These are phyloP conservation scores for Lates japonicus DNA, from an alignment of 2,797 vertebrate species.

Conservation along the genomic window DNA sequence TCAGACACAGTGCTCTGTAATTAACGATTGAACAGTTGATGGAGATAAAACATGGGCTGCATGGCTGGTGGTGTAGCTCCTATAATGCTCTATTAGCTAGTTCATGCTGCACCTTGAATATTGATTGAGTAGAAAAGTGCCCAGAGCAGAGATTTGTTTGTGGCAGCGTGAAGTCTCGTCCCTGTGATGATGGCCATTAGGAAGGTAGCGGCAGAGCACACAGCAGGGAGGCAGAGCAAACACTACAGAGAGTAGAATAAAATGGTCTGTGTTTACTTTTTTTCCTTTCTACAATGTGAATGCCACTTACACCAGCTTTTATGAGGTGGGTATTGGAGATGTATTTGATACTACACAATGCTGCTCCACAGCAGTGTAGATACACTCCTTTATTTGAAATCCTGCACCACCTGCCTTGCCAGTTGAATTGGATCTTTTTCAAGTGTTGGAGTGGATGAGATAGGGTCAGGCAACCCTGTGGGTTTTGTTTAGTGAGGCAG, in stretches of 20 bases:
- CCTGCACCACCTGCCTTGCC: background rate
- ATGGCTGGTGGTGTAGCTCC: slow-evolving; percentile 10
- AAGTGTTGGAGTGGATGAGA: slow-evolving; percentile 9
- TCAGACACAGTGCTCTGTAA: slow-evolving; percentile 35
- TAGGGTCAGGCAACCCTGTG: slow-evolving; percentile 5
- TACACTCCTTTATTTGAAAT: background rate
- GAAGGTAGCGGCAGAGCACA: background rate
- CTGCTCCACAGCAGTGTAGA: background rate
- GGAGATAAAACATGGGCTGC: slow-evolving; percentile 36
- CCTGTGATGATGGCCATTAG: slow-evolving; percentile 37
- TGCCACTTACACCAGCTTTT: background rate
- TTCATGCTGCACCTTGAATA: slow-evolving; percentile 53
- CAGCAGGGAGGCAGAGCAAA: slow-evolving; percentile 17
- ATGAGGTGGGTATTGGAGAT: background rate
- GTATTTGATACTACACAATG: background rate
- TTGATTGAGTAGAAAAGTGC: slow-evolving; percentile 31
- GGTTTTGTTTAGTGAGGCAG: slow-evolving; percentile 2
- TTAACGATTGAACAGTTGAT: slow-evolving; percentile 47
- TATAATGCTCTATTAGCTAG: slow-evolving; percentile 44
- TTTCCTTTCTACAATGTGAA: background rate
- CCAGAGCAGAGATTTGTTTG: slow-evolving; percentile 32
- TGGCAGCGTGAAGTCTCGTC: slow-evolving; percentile 20
- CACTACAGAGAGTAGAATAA: background rate
- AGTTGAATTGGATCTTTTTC: slow-evolving; percentile 22
- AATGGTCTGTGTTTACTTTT: background rate